Evolutionary conservation across 2,113 vertebrate genomes (phyloP).

Genomic region (Proterorhinus semilunaris): DNA sequence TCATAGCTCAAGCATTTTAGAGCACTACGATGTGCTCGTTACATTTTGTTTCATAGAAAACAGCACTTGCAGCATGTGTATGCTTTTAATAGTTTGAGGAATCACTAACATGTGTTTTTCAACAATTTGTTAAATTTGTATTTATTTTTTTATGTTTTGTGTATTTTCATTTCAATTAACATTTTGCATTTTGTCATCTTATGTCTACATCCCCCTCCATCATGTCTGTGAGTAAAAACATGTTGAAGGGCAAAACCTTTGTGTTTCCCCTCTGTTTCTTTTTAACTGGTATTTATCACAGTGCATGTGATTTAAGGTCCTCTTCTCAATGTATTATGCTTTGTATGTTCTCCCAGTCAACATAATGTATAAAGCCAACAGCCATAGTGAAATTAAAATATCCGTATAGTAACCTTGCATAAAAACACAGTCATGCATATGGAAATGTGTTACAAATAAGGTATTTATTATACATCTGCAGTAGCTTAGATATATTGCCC

Average conservation of each 20-base stretch:
- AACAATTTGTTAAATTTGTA: conserved; percentile 68
- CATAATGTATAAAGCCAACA: not conserved
- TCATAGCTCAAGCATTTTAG: conserved; percentile 48
- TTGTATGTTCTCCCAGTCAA: not conserved
- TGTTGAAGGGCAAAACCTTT: conserved; percentile 21
- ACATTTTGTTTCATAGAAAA: conserved; percentile 60
- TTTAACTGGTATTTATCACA: conserved; percentile 11
- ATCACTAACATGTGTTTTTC: conserved; percentile 75
- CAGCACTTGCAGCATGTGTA: conserved; percentile 63
- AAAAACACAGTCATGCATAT: not conserved
- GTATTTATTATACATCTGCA: not conserved
- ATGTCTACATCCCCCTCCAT: conserved; percentile 10
- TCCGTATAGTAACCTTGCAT: not conserved
- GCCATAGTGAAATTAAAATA: not conserved
- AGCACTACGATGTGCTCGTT: conserved; percentile 64
- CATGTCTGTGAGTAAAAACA: conserved; percentile 15
- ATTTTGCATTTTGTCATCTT: conserved; percentile 41
- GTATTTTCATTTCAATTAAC: conserved; percentile 59
- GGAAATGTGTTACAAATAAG: not conserved
- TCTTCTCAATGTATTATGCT: not conserved
- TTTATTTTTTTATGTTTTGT: conserved; percentile 46
- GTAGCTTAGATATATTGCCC: conserved; percentile 15
- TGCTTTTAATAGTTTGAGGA: conserved; percentile 59
- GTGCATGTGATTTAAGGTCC: not conserved
- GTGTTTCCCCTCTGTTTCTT: conserved; percentile 30